Conservation (phyloP, 53 echinoderm and acorn worm genomes). For the Henricia sp. region DNA sequence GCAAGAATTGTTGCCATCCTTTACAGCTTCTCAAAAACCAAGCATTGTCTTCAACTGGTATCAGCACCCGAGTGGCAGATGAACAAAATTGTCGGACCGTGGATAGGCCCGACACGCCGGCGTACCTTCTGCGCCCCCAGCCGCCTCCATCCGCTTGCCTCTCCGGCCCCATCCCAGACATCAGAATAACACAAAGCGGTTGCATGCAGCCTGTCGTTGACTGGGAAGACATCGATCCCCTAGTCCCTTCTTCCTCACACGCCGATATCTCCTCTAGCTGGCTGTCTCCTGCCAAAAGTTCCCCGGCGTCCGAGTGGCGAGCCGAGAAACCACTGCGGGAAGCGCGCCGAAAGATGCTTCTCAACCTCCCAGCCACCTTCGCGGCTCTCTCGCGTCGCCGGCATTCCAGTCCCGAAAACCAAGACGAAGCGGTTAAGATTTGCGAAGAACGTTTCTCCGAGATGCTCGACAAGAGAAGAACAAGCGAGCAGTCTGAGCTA, state of each 20-base stretch:
- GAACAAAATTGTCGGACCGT: background rate
- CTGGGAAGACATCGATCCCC: slow-evolving; percentile 15
- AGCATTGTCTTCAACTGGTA: background rate
- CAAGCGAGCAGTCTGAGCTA: slow-evolving; percentile 42
- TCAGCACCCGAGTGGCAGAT: background rate
- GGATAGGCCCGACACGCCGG: slow-evolving; percentile 33
- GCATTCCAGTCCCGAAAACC: slow-evolving; percentile 75
- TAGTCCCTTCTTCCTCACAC: slow-evolving; percentile 15
- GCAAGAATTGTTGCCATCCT: background rate
- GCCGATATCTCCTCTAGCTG: background rate
- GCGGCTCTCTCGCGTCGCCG: slow-evolving; percentile 69
- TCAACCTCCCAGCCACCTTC: slow-evolving; percentile 71
- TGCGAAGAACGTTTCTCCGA: slow-evolving; percentile 48
- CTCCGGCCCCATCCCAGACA: slow-evolving; percentile 22
- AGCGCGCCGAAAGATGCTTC: slow-evolving; percentile 50
- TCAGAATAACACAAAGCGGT: slow-evolving; percentile 18
- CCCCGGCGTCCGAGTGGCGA: slow-evolving; percentile 41
- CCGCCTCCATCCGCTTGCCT: slow-evolving; percentile 22
- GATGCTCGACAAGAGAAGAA: slow-evolving; percentile 36
- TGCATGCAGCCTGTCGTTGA: slow-evolving; percentile 48
- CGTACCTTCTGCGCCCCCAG: background rate
- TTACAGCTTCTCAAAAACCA: background rate
- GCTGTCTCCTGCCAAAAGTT: background rate
- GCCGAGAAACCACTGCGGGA: slow-evolving; percentile 51
- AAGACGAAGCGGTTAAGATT: slow-evolving; percentile 49